Conservation (phyloP, 1,140 invertebrate genomes). For the Neodiprion pinetum region DNA sequence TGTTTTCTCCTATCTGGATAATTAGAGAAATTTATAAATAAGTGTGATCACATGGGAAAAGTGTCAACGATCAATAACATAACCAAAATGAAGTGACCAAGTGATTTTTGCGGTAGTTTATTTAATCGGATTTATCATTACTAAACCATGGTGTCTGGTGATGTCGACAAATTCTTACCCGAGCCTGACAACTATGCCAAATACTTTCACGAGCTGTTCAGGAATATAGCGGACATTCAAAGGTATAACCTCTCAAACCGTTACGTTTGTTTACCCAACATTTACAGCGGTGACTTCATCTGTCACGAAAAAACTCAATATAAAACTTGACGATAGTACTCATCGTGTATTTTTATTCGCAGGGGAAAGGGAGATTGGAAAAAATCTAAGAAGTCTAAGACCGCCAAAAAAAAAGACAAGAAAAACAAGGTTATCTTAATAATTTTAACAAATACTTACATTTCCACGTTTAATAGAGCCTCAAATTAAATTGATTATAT, state of each 20-base stretch:
- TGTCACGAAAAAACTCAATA: background rate
- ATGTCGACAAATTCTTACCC: slow-evolving; percentile 62
- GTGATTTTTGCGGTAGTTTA: slow-evolving; percentile 19
- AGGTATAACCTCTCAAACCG: slow-evolving; percentile 60
- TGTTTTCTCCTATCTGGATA: background rate
- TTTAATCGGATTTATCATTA: slow-evolving; percentile 35
- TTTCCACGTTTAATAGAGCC: background rate
- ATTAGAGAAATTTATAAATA: slow-evolving; percentile 1
- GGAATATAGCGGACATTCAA: slow-evolving; percentile 63
- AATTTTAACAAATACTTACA: slow-evolving; percentile 14
- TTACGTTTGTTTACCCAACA: slow-evolving; percentile 44
- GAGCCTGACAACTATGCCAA: slow-evolving; percentile 65
- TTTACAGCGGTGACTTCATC: slow-evolving; percentile 28
- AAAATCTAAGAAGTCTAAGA: slow-evolving; percentile 61
- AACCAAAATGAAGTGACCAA: slow-evolving; percentile 58
- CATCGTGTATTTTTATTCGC: slow-evolving; percentile 33
- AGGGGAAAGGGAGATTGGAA: slow-evolving; percentile 63
- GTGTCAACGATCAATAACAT: slow-evolving; percentile 57
- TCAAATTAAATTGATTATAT: no score
- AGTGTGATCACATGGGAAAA: slow-evolving; percentile 6
- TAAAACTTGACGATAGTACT: background rate
- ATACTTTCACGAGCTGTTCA: slow-evolving; percentile 68
- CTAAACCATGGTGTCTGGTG: slow-evolving; percentile 50
- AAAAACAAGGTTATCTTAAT: slow-evolving; percentile 54
- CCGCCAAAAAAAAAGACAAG: slow-evolving; percentile 56